These are phyloP conservation scores for Resseliella maxima DNA, from an alignment of 2,888 invertebrate species.

Conservation along the genomic window DNA sequence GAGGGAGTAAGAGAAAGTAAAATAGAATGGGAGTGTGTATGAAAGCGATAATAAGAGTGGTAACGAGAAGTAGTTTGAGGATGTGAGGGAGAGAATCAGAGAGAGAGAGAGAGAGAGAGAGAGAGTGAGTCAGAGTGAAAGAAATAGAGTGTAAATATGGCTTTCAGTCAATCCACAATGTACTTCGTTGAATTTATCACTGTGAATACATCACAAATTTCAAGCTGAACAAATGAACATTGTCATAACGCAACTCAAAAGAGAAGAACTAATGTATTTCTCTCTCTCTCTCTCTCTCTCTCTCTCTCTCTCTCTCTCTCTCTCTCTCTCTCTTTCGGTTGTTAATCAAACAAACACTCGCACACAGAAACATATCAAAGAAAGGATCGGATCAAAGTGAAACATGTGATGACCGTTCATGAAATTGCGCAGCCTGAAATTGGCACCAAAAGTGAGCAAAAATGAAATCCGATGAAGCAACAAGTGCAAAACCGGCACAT, in stretches of 20 bases:
- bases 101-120: background rate
- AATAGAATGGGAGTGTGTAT: background rate
- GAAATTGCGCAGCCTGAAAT: constrained; percentile 18
- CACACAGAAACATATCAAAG: too few species aligned
- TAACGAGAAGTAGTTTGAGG: too few species aligned
- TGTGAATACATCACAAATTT: background rate
- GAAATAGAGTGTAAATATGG: background rate
- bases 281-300: background rate
- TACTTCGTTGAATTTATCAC: constrained; percentile 5
- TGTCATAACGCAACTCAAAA: background rate
- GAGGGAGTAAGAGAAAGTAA: too few species aligned
- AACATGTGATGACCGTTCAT: background rate
- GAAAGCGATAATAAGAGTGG: too few species aligned
- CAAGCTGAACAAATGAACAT: constrained; percentile 4
- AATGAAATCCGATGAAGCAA: background rate
- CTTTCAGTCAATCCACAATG: constrained; percentile 38
- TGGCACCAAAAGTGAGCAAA: background rate
- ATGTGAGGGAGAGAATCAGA: too few species aligned
- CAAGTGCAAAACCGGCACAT: constrained; percentile 42
- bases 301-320: background rate
- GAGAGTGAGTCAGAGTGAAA: background rate
- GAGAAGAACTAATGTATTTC: background rate
- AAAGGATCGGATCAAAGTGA: constrained; percentile 15
- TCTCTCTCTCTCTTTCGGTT: background rate
- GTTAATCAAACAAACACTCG: background rate